Base-by-base conservation (phyloP, 1,140 invertebrate genomes). In the Gryllus bimaculatus region DNA sequence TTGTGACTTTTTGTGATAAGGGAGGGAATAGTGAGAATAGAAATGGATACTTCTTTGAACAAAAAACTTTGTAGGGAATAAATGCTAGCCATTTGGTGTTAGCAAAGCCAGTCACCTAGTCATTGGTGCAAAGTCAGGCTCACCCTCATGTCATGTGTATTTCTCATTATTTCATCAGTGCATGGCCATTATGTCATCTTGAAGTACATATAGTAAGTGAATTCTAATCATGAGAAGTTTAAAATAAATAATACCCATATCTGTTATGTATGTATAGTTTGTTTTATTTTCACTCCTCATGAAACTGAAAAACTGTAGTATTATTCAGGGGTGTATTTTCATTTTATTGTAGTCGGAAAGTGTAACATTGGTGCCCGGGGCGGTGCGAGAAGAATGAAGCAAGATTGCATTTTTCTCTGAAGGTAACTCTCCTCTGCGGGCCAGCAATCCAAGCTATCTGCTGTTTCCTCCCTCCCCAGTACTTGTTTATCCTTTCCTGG, bases 281-380 rank as follows among this genome's bases (percentile, higher is more conserved):
- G 6, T 48, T 77, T 77, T 47, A 77, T 47, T 77, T 77, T n/a
- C 12, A 77, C 7, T 48, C 13, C 48, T 54, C n/a, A 54, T 66
- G 54, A 66, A 66, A 13, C 54, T 66, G 15, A 54, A 48, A 77
- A n/a, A n/a, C n/a, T 77, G 48, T 77, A 77, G 76, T 77, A 48
- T 47, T 47, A 76, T 77, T 54, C 48, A 20, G 76, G 76, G 48
- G 20, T 78, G 13, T 76, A 47, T n/a, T 79, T 79, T 79, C 48
- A 79, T 79, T 79, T 77, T 49, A 73, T 79, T 79, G 79, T 79
- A 79, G 79, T 79, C 79, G 39, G 79, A 79, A 79, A 79, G 75
- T 15, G 79, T 76, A 20, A 48, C 79, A 48, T 75, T 79, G 75
- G 79, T 79, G 73, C 79, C 79, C n/a, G 79, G 76, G 39, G 79